Evolutionary conservation across 2,888 invertebrate genomes (phyloP), one percentile per base, ranked within the genome.

Genomic region (Acronicta psi): DNA sequence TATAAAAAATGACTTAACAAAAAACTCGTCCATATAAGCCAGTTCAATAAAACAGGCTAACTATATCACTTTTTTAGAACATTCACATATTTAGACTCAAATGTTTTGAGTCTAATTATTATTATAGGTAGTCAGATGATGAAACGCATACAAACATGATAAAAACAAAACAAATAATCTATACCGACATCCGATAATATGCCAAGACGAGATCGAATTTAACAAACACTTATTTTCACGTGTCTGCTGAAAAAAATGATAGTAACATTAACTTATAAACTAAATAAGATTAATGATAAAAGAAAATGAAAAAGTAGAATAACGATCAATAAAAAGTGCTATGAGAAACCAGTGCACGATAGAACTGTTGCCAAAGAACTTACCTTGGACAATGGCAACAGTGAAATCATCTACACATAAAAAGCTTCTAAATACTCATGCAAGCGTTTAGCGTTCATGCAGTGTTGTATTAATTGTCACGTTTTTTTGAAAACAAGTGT

Each of bases 381-480:
- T 63, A 72, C 60, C 71, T 70, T 54, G 41, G 62, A 69, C 66
- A 45, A 66, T 70, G 77, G 78, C 81, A 77, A 75, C 75, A 69
- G 69, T 82, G 80, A 78, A 68, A 65, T 69, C 68, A 54, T 77
- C 92, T 93, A 93, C 92, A 93, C 93, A 93, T 93, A 93, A 93
- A 93, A 93, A 93, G 93, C 93, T 38, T 81, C 67, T 85, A 84
- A 85, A 84, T 86, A 87, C 79, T 80, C 93, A 93, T 93, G 93
- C 93, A 92, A 92, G 91, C 92, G 70, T 75, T 84, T 83, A 87
- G 91, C 90, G 76, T 76, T 74, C 93, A 91, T 93, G 93, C 93
- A 90, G 92, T 92, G 91, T 92, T 75, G 69, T 75, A 53, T 45
- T 70, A 59, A 79, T 77, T 88, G 87, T 89, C 74, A 83, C 81